Conservation (phyloP, 2,888 invertebrate genomes). For the Cerceris rybyensis region DNA sequence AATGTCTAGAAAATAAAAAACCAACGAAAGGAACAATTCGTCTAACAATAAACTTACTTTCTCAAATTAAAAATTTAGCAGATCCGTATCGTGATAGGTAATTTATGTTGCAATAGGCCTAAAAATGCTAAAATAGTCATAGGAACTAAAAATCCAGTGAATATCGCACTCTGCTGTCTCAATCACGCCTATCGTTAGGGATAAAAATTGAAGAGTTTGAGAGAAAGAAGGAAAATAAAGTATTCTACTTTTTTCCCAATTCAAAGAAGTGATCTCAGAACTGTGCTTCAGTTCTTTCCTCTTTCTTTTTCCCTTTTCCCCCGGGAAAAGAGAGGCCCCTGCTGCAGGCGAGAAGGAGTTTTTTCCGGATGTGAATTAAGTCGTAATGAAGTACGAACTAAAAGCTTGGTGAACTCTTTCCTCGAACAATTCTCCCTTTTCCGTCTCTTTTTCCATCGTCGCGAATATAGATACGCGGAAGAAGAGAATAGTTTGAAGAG, state of each 20-base stretch:
- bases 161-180: too few relatives aligned
- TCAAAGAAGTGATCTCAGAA: constrained; percentile 10
- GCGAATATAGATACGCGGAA: too few relatives aligned
- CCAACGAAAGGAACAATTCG: too few relatives aligned
- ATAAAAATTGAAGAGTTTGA: constrained; percentile 2
- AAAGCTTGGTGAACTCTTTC: constrained; percentile 47
- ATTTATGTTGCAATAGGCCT: too few relatives aligned
- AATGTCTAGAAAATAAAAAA: too few relatives aligned
- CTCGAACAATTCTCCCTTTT: constrained; percentile 28
- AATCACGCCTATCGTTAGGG: neutral
- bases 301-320: constrained; percentile 30
- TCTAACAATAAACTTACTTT: too few relatives aligned
- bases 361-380: constrained; percentile 70
- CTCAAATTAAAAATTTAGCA: too few relatives aligned
- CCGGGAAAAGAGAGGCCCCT: constrained; percentile 25
- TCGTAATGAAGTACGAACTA: constrained; percentile 71
- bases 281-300: constrained; percentile 5
- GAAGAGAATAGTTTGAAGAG: neutral
- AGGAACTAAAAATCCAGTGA: too few relatives aligned
- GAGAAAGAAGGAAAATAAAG: constrained; percentile 3
- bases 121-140: too few relatives aligned
- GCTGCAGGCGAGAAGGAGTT: constrained; percentile 50
- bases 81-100: too few relatives aligned
- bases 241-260: constrained; percentile 3
- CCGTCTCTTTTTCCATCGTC: neutral